A percentile compares a stretch with the other conserved stretches of the same genome.
Evolutionary conservation across 1,140 invertebrate genomes (phyloP).

Genomic region (Hycleus cichorii): DNA sequence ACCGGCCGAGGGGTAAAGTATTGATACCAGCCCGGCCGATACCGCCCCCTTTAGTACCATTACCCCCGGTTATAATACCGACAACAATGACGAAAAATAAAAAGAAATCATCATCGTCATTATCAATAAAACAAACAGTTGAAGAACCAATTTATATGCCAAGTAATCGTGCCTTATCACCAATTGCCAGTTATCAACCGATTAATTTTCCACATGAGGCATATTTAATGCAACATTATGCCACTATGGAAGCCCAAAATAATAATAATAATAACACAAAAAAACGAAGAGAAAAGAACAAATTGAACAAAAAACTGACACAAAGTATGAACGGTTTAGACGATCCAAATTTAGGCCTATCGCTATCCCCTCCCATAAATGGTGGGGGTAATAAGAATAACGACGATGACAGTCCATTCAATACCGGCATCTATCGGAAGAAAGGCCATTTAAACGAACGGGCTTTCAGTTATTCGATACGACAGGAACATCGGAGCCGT

Average conservation of each 20-base stretch:
- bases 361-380: neutral
- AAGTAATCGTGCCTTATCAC: conserved; percentile 49
- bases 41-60: conserved; percentile 40
- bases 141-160: conserved; percentile 59
- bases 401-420: conserved; percentile 66
- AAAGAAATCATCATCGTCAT: conserved; percentile 25
- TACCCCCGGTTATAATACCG: conserved; percentile 34
- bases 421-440: conserved; percentile 79
- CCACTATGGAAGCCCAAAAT: conserved; percentile 43
- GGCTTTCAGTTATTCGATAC: conserved; percentile 89
- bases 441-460: conserved; percentile 89
- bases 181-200: conserved; percentile 54
- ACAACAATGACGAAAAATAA: conserved; percentile 31
- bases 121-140: conserved; percentile 25
- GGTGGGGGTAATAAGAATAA: conserved; percentile 22
- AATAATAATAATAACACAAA: conserved; percentile 26
- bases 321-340: conserved; percentile 50
- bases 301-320: conserved; percentile 45
- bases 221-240: conserved; percentile 53
- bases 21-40: conserved; percentile 38
- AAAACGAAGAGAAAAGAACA: conserved; percentile 35
- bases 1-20: conserved; percentile 38
- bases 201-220: conserved; percentile 55
- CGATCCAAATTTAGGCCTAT: conserved; percentile 46
- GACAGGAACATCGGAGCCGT: conserved; percentile 83